A percentile compares a stretch with the other conserved stretches of the same genome.
phyloP scores from a whole-genome alignment of 2,113 vertebrate genomes.

The Tautogolabrus adspersus region DNA sequence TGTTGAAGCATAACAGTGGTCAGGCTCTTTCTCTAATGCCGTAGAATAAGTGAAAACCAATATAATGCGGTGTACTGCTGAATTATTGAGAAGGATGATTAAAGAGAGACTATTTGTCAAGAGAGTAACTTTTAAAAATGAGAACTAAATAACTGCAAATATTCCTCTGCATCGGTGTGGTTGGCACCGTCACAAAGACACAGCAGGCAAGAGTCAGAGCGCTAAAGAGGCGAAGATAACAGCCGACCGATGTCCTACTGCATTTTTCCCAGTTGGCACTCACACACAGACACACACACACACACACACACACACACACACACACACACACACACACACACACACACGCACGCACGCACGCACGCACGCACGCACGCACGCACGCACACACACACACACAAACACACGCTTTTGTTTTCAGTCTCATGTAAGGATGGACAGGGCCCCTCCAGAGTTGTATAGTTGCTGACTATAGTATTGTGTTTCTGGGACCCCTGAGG shows the following conservation, averaged over 20 bases:
- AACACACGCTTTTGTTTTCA: slow-evolving; percentile 64
- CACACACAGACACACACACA: slow-evolving; percentile 49
- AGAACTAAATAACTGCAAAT: slow-evolving; percentile 5
- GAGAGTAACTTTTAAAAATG: neutral
- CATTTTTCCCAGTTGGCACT: slow-evolving; percentile 54
- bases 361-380: no score
- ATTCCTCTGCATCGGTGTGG: slow-evolving; percentile 14
- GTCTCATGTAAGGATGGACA: slow-evolving; percentile 59
- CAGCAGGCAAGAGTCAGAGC: slow-evolving; percentile 57
- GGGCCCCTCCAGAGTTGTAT: slow-evolving; percentile 70
- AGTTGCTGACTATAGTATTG: slow-evolving; percentile 73
- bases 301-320: slow-evolving; percentile 48
- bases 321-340: slow-evolving; percentile 57
- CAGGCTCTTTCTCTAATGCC: neutral
- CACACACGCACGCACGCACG: slow-evolving; percentile 35
- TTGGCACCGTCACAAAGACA: slow-evolving; percentile 48
- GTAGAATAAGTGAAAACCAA: neutral
- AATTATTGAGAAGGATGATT: neutral
- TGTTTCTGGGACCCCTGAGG: slow-evolving; percentile 65
- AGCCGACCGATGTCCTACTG: slow-evolving; percentile 43
- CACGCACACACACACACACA: slow-evolving; percentile 35
- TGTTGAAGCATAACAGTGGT: neutral
- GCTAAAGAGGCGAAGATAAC: slow-evolving; percentile 58
- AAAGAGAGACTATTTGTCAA: neutral
- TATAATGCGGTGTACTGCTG: neutral